A percentile compares a stretch with the other conserved stretches of the same genome.
Conservation (phyloP, 2,113 vertebrate species). For the Cairina moschata region DNA sequence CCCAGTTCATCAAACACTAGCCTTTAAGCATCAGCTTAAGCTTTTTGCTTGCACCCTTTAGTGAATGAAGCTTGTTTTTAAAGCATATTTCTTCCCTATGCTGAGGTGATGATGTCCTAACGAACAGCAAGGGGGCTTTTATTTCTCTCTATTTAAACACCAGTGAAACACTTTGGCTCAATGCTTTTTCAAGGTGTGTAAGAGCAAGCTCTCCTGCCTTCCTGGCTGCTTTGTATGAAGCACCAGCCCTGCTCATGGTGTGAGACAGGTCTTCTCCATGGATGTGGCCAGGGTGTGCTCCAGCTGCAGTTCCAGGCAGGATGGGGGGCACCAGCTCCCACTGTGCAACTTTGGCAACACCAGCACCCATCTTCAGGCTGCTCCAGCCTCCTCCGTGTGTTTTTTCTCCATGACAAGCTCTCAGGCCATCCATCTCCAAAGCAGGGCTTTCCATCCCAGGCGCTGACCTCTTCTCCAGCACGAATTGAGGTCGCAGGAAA, state of each 20-base stretch:
- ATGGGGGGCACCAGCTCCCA: background rate
- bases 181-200: background rate
- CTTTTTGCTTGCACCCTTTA: background rate
- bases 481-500: background rate
- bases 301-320: fast-evolving
- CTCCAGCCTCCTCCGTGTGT: background rate
- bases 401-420: background rate
- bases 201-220: background rate
- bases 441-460: background rate
- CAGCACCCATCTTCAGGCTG: background rate
- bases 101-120: background rate
- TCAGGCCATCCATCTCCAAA: background rate
- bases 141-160: background rate
- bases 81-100: background rate
- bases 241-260: no score
- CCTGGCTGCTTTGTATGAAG: no score
- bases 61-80: background rate
- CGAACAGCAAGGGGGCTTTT: background rate
- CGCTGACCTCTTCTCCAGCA: background rate
- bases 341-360: background rate
- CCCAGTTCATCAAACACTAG: background rate
- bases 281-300: no score
- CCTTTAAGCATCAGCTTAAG: background rate
- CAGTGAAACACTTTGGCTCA: background rate
- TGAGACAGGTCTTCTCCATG: background rate